phyloP scores from a whole-genome alignment of 2,113 vertebrate genomes.

The Eublepharis macularius region DNA sequence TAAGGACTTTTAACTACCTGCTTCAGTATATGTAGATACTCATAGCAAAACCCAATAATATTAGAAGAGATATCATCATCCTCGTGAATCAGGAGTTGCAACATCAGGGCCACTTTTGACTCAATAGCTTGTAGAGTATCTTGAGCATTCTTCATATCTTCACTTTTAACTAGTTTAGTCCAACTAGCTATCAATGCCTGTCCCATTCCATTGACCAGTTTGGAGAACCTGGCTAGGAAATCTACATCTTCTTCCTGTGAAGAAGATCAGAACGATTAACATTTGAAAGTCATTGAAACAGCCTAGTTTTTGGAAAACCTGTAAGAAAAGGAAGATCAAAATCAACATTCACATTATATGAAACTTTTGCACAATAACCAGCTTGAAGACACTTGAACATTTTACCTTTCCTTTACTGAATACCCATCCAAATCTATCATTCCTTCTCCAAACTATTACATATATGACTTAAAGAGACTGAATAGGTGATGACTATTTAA shows the following conservation, averaged over 20 bases:
- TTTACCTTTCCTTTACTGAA: no score
- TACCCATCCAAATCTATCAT: no score
- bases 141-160: constrained; percentile 83
- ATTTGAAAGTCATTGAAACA: no score
- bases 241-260: constrained; percentile 96
- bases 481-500: no score
- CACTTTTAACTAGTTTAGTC: constrained; percentile 89
- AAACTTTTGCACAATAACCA: no score
- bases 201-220: constrained; percentile 97
- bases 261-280: not conserved
- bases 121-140: constrained; percentile 90
- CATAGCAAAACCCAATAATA: constrained; percentile 95
- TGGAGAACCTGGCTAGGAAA: constrained; percentile 97
- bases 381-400: no score
- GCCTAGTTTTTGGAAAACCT: no score
- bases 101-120: constrained; percentile 90
- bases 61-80: constrained; percentile 98
- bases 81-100: constrained; percentile 91
- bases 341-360: no score
- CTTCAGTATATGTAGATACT: constrained; percentile 97
- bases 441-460: no score
- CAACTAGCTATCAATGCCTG: constrained; percentile 96
- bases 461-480: no score
- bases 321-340: no score
- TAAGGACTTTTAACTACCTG: constrained; percentile 79